Conservation (phyloP, 2,888 invertebrate genomes). For the Rhingia campestris region DNA sequence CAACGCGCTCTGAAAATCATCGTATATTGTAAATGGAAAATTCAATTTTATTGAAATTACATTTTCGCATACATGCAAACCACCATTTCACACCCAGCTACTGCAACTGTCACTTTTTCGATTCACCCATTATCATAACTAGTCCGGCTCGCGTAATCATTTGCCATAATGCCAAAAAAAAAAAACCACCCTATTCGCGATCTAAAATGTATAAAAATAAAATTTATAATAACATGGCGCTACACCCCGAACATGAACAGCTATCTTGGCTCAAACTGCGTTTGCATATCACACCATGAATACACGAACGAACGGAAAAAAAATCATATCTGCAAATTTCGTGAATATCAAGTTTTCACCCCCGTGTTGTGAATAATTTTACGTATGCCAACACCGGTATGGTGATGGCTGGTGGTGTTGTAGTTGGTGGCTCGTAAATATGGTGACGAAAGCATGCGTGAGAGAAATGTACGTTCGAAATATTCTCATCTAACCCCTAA, state of each 20-base stretch:
- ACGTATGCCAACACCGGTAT: constrained; percentile 16
- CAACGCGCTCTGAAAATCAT: not conserved
- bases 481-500: constrained; percentile 42
- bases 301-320: not conserved
- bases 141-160: constrained; percentile 63
- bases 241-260: constrained; percentile 10
- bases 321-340: constrained; percentile 18
- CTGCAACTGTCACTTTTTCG: constrained; percentile 18
- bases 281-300: constrained; percentile 41
- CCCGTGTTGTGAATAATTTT: constrained; percentile 30
- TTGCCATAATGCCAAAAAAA: constrained; percentile 61
- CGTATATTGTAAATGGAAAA: constrained; percentile 36
- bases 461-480: constrained; percentile 27
- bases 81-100: not conserved
- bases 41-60: constrained; percentile 62
- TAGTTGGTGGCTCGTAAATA: constrained; percentile 9
- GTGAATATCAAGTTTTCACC: constrained; percentile 38
- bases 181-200: constrained; percentile 53
- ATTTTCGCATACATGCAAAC: constrained; percentile 30
- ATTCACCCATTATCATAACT: constrained; percentile 47
- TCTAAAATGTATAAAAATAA: constrained; percentile 58
- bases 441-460: constrained; percentile 32
- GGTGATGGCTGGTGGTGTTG: not conserved
- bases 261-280: constrained; percentile 14
- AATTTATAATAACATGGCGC: constrained; percentile 62